A percentile compares a stretch with the other conserved stretches of the same genome.
Conservation (phyloP, 2,113 vertebrate genomes). For the Galbula dea region DNA sequence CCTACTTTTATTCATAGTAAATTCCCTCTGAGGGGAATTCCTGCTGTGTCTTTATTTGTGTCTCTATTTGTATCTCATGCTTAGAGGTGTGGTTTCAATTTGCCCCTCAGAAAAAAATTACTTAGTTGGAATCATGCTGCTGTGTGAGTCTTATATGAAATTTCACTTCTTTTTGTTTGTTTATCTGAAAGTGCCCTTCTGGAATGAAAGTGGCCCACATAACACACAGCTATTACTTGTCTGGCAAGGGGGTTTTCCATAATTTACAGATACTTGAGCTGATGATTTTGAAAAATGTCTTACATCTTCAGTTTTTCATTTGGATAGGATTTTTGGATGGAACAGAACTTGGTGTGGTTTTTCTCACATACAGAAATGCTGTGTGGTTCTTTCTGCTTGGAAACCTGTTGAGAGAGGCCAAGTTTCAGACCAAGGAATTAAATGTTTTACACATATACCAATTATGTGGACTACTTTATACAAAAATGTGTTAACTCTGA, state of each 20-base stretch:
- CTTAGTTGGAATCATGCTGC: not conserved
- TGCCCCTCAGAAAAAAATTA: not conserved
- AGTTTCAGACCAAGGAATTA: not conserved
- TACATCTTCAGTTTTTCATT: not conserved
- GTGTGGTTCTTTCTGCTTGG: not conserved
- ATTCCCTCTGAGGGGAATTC: not conserved
- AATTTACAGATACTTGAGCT: not conserved
- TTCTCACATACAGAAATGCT: not conserved
- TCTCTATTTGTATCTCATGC: not conserved
- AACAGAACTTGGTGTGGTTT: not conserved
- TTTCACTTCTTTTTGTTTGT: not conserved
- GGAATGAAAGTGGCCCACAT: not conserved
- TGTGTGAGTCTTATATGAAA: not conserved
- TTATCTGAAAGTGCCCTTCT: not conserved
- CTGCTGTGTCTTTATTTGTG: not conserved
- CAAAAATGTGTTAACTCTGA: not conserved
- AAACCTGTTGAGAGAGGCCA: not conserved
- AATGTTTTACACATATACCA: fast-evolving
- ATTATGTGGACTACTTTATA: not conserved
- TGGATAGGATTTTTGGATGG: not conserved
- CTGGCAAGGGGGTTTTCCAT: not conserved
- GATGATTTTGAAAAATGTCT: not conserved
- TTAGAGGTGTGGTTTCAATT: slow-evolving; percentile 3
- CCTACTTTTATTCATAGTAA: not conserved
- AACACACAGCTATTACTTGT: not conserved